A percentile compares a stretch with the other conserved stretches of the same genome.
These are phyloP conservation scores for Pithys albifrons DNA, from an alignment of 2,113 vertebrate species.

Conservation along the genomic window DNA sequence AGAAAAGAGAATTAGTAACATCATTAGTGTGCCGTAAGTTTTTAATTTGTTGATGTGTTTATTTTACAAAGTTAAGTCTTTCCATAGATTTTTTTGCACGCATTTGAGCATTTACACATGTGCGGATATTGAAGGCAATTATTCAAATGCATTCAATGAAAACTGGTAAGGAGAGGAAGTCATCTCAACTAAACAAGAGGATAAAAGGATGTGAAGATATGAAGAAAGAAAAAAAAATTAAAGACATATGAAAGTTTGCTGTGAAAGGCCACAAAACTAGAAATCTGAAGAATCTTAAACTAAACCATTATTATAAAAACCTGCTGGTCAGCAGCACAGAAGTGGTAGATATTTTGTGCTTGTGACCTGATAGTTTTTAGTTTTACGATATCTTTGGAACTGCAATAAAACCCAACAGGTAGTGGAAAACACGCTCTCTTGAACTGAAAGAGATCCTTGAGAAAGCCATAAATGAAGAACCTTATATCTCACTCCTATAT, in stretches of 20 bases:
- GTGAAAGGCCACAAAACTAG: background rate
- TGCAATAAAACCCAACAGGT: background rate
- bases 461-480: background rate
- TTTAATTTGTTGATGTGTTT: background rate
- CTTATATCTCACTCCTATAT: background rate
- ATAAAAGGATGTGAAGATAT: background rate
- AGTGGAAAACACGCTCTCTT: background rate
- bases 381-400: background rate
- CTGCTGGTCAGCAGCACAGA: background rate
- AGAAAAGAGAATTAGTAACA: background rate
- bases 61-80: background rate
- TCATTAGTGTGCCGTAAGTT: background rate
- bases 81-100: background rate
- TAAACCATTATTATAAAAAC: background rate
- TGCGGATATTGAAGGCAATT: background rate
- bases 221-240: background rate
- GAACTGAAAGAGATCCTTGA: background rate
- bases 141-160: background rate
- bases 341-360: background rate
- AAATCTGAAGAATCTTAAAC: background rate
- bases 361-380: background rate
- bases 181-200: background rate
- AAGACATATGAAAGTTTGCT: background rate
- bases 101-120: background rate
- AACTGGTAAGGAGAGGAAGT: rapidly evolving